Percentiles rank a stretch among this genome's conserved stretches.
These are phyloP conservation scores for Drosophila algonquin DNA, from an alignment of 2,888 invertebrate genomes.

Conservation along the genomic window DNA sequence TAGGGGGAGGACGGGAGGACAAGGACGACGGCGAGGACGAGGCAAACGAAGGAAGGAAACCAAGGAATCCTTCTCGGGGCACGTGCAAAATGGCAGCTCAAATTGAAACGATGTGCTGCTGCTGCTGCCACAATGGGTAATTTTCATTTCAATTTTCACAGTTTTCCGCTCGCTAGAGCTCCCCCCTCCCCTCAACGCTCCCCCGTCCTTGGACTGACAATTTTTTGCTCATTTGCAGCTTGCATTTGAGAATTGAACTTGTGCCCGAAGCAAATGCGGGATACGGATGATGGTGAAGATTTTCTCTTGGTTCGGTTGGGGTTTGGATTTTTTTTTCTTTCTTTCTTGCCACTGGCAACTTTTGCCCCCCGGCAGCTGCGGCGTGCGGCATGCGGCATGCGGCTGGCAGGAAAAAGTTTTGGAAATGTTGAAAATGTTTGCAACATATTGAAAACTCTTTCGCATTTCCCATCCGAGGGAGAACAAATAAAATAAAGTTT, in stretches of 20 bases:
- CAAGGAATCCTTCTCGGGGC: constrained; percentile 51
- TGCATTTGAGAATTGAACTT: constrained; percentile 66
- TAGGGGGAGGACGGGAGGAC: constrained; percentile 22
- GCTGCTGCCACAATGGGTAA: constrained; percentile 74
- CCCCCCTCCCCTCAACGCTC: neutral
- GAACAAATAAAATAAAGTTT: neutral
- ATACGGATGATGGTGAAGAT: constrained; percentile 36
- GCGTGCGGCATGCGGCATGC: constrained; percentile 22
- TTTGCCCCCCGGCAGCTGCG: constrained; percentile 44
- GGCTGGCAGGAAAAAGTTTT: constrained; percentile 42
- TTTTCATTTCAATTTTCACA: constrained; percentile 79
- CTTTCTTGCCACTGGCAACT: constrained; percentile 26
- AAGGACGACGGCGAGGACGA: neutral
- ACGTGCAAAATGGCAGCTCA: constrained; percentile 70
- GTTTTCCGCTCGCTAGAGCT: constrained; percentile 41
- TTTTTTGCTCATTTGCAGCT: constrained; percentile 68
- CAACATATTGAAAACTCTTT: constrained; percentile 52
- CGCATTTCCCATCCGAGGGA: constrained; percentile 26
- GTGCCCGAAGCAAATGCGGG: constrained; percentile 45
- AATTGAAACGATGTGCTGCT: constrained; percentile 71
- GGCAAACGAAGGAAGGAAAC: constrained; percentile 4
- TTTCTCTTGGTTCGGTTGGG: constrained; percentile 1
- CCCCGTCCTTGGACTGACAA: constrained; percentile 10
- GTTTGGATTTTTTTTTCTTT: constrained; percentile 11
- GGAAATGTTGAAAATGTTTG: constrained; percentile 49